Percentiles rank a stretch among this genome's conserved stretches.
phyloP scores from a whole-genome alignment of 2,113 vertebrate genomes.

The Martes martes region DNA sequence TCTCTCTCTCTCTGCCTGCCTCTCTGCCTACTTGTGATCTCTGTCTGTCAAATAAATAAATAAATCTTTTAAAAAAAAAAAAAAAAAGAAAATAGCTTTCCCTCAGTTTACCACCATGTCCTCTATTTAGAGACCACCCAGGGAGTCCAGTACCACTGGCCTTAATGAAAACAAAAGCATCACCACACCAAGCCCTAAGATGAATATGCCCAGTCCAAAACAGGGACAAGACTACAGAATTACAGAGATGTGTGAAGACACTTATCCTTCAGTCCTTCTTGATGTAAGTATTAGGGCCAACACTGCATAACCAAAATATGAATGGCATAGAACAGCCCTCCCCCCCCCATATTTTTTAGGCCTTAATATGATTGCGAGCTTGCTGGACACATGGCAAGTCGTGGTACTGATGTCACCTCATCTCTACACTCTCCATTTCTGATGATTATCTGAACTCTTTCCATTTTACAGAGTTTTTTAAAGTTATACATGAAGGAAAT shows the following conservation, averaged over 20 bases:
- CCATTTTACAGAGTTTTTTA: neutral
- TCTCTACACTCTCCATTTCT: neutral
- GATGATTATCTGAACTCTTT: neutral
- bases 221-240: neutral
- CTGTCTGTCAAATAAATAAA: too few species aligned
- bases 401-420: neutral
- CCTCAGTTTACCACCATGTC: neutral
- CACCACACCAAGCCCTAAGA: fast-evolving
- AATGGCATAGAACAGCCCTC: neutral
- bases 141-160: neutral
- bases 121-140: neutral
- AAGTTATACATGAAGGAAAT: neutral
- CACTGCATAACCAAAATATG: neutral
- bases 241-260: neutral
- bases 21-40: too few species aligned
- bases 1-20: too few species aligned
- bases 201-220: neutral
- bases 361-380: neutral
- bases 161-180: neutral
- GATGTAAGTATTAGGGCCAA: neutral
- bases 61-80: too few species aligned
- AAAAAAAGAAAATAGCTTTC: conserved; percentile 20
- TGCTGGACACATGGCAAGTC: neutral
- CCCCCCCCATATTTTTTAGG: neutral
- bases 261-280: neutral